Evolutionary conservation across 1,140 invertebrate genomes (phyloP).

Genomic region (Papilio machaon): DNA sequence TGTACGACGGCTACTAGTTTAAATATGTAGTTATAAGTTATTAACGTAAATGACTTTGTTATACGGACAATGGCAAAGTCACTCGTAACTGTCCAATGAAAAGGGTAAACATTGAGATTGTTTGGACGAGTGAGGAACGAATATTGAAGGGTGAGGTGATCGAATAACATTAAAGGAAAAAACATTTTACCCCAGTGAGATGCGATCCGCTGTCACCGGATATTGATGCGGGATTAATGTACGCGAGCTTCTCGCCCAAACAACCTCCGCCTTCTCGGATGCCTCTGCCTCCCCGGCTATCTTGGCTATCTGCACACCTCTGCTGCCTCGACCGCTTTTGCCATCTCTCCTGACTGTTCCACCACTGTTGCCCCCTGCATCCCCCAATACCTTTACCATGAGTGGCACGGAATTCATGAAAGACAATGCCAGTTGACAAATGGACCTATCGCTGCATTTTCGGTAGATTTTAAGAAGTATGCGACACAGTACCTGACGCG

Average conservation of each 20-base stretch:
- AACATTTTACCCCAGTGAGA: constrained; percentile 1
- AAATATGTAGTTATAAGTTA: too few relatives aligned
- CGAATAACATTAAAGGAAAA: not conserved
- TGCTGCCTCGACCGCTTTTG: too few relatives aligned
- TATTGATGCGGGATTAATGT: not conserved
- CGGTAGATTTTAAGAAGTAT: too few relatives aligned
- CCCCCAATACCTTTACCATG: too few relatives aligned
- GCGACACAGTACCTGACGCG: not conserved
- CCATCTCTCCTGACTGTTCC: too few relatives aligned
- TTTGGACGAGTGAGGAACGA: not conserved
- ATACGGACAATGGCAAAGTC: not conserved
- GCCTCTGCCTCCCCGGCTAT: too few relatives aligned
- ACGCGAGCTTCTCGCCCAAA: not conserved
- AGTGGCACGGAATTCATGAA: too few relatives aligned
- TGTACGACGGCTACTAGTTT: too few relatives aligned
- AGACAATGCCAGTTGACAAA: too few relatives aligned
- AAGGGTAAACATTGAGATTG: constrained; percentile 4
- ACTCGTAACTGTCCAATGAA: not conserved
- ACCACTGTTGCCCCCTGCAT: too few relatives aligned
- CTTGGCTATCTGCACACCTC: too few relatives aligned
- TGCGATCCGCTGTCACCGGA: constrained; percentile 3
- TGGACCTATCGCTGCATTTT: too few relatives aligned
- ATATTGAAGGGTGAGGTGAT: not conserved
- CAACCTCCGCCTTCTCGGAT: not conserved
- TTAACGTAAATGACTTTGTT: not conserved